Conservation (phyloP, 2,888 invertebrate genomes). For the Microplitis deprimator region DNA sequence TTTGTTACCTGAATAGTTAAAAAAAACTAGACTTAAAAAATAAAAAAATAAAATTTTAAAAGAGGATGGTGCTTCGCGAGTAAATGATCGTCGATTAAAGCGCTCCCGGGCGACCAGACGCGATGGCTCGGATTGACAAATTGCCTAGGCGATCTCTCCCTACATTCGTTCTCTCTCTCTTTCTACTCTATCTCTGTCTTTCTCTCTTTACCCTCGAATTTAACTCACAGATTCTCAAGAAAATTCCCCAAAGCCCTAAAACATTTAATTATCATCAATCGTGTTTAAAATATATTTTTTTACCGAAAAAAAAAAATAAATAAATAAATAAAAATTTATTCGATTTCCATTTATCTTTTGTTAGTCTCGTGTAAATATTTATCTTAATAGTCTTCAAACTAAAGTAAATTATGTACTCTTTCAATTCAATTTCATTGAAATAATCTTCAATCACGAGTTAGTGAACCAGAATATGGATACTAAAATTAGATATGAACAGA, state of each 20-base stretch:
- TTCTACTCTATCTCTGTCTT: neutral
- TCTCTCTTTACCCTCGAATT: constrained; percentile 20
- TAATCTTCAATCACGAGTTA: neutral
- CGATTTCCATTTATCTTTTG: neutral
- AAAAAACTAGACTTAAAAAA: constrained; percentile 28
- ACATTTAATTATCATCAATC: constrained; percentile 31
- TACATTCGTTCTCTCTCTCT: constrained; percentile 11
- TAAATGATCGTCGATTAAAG: constrained; percentile 69
- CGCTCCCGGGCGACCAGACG: constrained; percentile 56
- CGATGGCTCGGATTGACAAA: constrained; percentile 63
- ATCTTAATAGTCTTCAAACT: neutral
- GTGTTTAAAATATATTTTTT: neutral
- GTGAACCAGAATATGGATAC: neutral
- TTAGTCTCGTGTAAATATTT: neutral
- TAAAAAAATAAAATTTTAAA: constrained; percentile 41
- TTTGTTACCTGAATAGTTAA: constrained; percentile 21
- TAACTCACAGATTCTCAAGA: constrained; percentile 17
- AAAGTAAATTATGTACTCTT: neutral
- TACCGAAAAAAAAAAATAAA: constrained; percentile 9
- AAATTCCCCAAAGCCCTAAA: constrained; percentile 25
- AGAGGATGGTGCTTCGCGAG: constrained; percentile 49
- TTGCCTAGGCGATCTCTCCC: constrained; percentile 62
- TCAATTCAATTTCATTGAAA: neutral
- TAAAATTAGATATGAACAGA: neutral
- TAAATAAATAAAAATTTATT: neutral